Evolutionary conservation across 1,140 invertebrate genomes (phyloP), one percentile per base, ranked within the genome.

Genomic region (Probaryconus sp.): DNA sequence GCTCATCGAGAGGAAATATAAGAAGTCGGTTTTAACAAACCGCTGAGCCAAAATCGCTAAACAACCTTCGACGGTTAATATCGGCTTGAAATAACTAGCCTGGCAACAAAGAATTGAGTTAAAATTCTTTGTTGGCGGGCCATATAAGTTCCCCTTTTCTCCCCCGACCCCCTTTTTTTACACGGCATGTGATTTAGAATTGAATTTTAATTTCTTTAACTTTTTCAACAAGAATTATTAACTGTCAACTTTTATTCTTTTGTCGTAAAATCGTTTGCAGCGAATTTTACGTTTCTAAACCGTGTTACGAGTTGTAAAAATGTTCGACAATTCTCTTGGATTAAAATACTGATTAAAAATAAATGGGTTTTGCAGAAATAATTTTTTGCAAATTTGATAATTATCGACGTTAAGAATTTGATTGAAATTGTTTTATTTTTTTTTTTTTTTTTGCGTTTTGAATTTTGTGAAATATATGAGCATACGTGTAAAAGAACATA

Each of bases 131-230:
- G 73, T 63, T 33, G 40, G 50, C 67, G 71, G 68, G 73, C 37
- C 2, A 18, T 38, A 50, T 17, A 53, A 61, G 67, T 76, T 70
- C 53, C 58, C 5, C 13, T 30, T 65, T 30, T 47, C 26, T 56
- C 60, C 51, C 38, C 20, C 67, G 60, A n/a, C n/a, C n/a, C n/a
- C n/a, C n/a, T n/a, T n/a, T n/a, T n/a, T n/a, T n/a, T n/a, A n/a
- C n/a, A n/a, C n/a, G n/a, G n/a, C n/a, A n/a, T n/a, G 73, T 50
- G 61, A 71, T 63, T 71, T 69, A 71, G n/a, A n/a, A 71, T 70
- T 76, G 40, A 71, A 71, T 67, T 67, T 67, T 61, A 76, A 70
- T 70, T 53, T 60, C 51, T 24, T 51, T 48, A 17, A 16, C n/a
- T 9, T 10, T 5, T 9, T 16, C 20, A 24, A 10, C 37, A 38